These are phyloP conservation scores for Mus spicilegus DNA, from an alignment of 2,113 vertebrate genomes.

Conservation along the genomic window DNA sequence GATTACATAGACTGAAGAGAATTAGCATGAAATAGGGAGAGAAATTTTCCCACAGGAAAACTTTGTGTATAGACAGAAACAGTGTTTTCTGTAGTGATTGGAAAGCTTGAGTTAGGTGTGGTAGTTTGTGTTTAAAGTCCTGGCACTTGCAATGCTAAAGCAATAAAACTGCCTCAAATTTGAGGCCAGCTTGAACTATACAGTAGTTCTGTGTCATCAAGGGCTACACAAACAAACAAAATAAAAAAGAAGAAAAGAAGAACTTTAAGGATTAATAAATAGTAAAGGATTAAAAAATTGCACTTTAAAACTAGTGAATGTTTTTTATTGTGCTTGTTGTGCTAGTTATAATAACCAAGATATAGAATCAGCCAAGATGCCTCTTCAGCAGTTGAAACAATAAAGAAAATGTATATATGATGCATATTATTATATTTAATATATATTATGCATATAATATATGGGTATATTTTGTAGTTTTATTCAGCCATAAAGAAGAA, in stretches of 20 bases:
- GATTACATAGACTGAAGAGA: background rate
- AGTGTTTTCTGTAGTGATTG: background rate
- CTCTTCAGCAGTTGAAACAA: background rate
- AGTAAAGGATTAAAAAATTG: background rate
- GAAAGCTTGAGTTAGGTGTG: background rate
- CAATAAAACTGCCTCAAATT: background rate
- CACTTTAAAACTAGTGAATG: background rate
- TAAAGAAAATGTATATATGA: background rate
- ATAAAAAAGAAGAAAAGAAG: background rate
- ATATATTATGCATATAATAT: background rate
- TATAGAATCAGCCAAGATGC: background rate
- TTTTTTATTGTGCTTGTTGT: background rate
- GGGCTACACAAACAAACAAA: background rate
- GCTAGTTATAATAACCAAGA: background rate
- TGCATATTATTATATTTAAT: no score
- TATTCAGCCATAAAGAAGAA: background rate
- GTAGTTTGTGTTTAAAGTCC: background rate
- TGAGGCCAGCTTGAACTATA: background rate
- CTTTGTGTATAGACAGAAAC: background rate
- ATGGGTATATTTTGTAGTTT: background rate
- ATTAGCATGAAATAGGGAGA: background rate
- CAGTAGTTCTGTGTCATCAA: background rate
- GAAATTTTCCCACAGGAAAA: conserved; percentile 28
- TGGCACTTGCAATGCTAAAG: background rate
- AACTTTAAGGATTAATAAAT: background rate